Conservation (phyloP, 35 echinoderm and acorn worm species). For the Apostichopus japonicus region DNA sequence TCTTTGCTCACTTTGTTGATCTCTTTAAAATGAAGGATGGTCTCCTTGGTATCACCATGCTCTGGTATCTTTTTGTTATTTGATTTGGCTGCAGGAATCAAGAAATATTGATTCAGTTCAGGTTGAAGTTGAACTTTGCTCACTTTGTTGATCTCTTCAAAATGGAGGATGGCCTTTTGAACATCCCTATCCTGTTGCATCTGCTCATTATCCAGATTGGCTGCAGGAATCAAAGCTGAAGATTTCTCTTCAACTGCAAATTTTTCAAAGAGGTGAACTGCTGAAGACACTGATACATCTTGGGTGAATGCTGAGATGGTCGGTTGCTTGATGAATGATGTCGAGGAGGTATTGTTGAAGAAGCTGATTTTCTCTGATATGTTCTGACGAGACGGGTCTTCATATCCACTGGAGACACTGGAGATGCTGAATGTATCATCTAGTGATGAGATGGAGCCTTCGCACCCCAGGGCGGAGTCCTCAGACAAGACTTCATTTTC, state of each 20-base stretch:
- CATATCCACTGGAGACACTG: background rate
- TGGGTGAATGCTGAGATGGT: background rate
- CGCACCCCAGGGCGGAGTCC: background rate
- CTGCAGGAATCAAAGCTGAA: no score
- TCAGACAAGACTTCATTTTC: background rate
- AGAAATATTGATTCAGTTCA: no score
- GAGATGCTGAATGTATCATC: background rate
- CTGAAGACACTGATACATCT: conserved; percentile 11
- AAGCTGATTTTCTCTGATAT: conserved; percentile 1
- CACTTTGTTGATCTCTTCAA: no score
- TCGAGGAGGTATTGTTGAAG: background rate
- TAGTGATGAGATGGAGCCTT: background rate
- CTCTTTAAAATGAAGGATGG: background rate
- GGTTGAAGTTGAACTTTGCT: no score
- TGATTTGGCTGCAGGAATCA: no score
- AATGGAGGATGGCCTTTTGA: no score
- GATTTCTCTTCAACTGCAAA: background rate
- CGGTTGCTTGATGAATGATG: background rate
- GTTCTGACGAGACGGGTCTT: conserved; percentile 8
- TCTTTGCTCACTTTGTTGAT: no score
- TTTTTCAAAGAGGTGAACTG: conserved; percentile 21
- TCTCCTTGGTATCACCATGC: background rate
- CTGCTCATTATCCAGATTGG: background rate
- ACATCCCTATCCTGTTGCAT: background rate
- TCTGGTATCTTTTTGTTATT: no score